Percentiles rank a stretch among this genome's conserved stretches.
phyloP scores from a whole-genome alignment of 1,140 invertebrate genomes.

The Macrostomum lignano region DNA sequence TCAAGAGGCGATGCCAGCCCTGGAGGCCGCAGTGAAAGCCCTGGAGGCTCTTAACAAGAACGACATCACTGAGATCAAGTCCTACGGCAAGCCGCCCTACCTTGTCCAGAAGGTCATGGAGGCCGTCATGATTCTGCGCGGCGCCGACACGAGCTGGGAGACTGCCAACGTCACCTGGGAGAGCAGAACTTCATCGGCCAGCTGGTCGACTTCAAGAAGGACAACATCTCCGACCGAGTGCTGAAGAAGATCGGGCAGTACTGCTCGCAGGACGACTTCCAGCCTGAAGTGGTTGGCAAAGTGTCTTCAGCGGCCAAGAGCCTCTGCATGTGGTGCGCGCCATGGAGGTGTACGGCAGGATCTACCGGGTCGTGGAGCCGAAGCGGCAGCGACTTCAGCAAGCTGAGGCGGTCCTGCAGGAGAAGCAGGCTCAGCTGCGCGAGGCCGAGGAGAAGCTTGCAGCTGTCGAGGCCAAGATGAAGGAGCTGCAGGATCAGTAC shows the following conservation, averaged over 20 bases:
- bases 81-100: slow-evolving; percentile 46
- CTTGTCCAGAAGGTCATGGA: slow-evolving; percentile 58
- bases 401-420: slow-evolving; percentile 37
- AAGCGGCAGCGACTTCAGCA: slow-evolving; percentile 46
- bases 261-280: slow-evolving; percentile 48
- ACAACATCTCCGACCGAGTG: slow-evolving; percentile 49
- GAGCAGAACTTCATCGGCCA: slow-evolving; percentile 32
- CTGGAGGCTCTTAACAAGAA: slow-evolving; percentile 54
- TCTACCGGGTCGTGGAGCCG: slow-evolving; percentile 50
- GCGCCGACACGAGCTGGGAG: slow-evolving; percentile 48
- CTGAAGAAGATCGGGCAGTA: slow-evolving; percentile 47
- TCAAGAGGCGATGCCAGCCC: slow-evolving; percentile 47
- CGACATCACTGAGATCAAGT: slow-evolving; percentile 56
- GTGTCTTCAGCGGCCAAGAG: slow-evolving; percentile 51
- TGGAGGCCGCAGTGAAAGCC: slow-evolving; percentile 48
- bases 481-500: slow-evolving; percentile 39
- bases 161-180: slow-evolving; percentile 43
- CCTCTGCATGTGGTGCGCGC: slow-evolving; percentile 57
- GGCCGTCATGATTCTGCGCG: slow-evolving; percentile 51
- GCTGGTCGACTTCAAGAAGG: slow-evolving; percentile 53
- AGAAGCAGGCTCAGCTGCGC: slow-evolving; percentile 44
- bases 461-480: slow-evolving; percentile 27
- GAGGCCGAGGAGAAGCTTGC: slow-evolving; percentile 44
- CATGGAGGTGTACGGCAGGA: slow-evolving; percentile 56
- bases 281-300: slow-evolving; percentile 43